Evolutionary conservation across 2,113 vertebrate genomes (phyloP).

Genomic region (Ceuthmochares aereus): DNA sequence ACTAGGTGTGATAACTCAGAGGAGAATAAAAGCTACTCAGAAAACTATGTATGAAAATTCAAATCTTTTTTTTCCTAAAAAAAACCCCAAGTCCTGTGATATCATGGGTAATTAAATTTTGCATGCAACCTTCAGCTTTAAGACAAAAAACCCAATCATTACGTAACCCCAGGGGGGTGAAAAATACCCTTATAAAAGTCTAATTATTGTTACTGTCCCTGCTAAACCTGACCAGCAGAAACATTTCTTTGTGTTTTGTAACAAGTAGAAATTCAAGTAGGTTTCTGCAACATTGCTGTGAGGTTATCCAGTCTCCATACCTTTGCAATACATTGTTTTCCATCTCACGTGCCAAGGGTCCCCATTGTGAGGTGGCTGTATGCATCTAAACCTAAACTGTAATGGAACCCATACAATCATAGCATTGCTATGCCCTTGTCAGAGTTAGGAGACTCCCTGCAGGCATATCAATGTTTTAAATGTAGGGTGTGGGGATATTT

Average conservation of each 20-base stretch:
- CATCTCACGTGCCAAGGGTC: not conserved
- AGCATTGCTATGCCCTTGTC: not conserved
- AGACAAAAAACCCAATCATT: not conserved
- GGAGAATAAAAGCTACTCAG: not conserved
- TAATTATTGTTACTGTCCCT: not conserved
- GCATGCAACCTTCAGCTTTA: not conserved
- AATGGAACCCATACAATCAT: not conserved
- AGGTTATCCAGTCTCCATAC: not conserved
- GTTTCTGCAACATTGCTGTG: not conserved
- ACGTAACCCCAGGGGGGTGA: rapidly evolving
- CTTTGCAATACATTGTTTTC: not conserved
- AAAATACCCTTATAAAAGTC: not conserved
- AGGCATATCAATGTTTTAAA: not conserved
- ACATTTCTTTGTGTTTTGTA: not conserved
- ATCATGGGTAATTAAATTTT: not conserved
- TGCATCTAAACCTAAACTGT: not conserved
- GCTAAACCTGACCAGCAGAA: not conserved
- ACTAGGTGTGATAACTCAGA: not conserved
- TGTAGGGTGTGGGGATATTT: not conserved
- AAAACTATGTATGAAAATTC: not conserved
- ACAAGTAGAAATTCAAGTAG: not conserved
- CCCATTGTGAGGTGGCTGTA: rapidly evolving
- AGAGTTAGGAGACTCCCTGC: not conserved
- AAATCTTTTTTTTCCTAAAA: not conserved
- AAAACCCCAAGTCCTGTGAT: not conserved